phyloP scores from a whole-genome alignment of 2,888 invertebrate genomes.

The Ormia ochracea region DNA sequence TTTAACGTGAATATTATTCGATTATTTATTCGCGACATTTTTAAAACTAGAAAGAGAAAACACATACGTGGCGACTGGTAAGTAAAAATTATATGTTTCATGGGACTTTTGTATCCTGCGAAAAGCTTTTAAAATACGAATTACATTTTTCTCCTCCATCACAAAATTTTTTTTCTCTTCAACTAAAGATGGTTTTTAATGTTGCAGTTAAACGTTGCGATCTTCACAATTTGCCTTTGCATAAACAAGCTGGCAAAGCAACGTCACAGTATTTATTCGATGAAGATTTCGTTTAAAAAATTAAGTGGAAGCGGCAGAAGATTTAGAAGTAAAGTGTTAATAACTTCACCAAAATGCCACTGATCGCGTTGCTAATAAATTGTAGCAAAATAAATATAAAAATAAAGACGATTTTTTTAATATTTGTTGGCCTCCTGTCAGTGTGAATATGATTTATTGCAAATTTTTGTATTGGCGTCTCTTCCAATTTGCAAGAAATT shows the following conservation, averaged over 20 bases:
- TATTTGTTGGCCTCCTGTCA: constrained; percentile 15
- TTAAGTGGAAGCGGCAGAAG: constrained; percentile 7
- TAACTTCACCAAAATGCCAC: constrained; percentile 49
- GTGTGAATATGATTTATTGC: constrained; percentile 41
- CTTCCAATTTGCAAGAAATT: background rate
- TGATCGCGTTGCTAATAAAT: constrained; percentile 45
- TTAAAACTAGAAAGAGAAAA: too few species aligned
- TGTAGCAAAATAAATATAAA: background rate
- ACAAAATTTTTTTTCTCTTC: background rate
- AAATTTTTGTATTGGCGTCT: background rate
- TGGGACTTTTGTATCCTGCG: too few species aligned
- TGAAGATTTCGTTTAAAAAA: background rate
- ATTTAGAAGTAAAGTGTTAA: constrained; percentile 30
- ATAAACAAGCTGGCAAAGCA: background rate
- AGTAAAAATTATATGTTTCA: too few species aligned
- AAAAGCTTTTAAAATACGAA: background rate
- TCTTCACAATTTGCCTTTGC: background rate
- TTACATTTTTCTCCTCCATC: background rate
- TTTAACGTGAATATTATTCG: too few species aligned
- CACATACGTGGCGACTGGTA: too few species aligned
- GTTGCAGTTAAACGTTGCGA: constrained; percentile 3
- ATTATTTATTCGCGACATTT: too few species aligned
- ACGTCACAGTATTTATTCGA: constrained; percentile 15
- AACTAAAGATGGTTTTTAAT: background rate
- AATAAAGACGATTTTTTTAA: constrained; percentile 1